These are phyloP conservation scores for Rhimphoctona megacephalus DNA, from an alignment of 2,888 invertebrate genomes.

Conservation along the genomic window DNA sequence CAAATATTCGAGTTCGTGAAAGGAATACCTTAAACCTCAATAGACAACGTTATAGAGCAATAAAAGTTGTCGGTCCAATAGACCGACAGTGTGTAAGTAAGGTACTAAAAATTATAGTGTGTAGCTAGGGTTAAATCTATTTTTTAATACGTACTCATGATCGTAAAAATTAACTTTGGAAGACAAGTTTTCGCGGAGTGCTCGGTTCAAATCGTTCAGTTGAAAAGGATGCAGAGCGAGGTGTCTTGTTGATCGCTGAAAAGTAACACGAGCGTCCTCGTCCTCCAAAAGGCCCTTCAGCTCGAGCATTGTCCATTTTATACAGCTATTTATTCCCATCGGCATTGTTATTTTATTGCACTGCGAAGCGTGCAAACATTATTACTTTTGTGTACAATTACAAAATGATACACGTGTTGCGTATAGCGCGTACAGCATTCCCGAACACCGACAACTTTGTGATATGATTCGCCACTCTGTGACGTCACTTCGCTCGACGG, in stretches of 20 bases:
- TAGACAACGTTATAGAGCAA: too few species aligned
- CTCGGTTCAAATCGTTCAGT: conserved; percentile 87
- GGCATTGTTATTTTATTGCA: conserved; percentile 67
- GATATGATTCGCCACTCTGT: not conserved
- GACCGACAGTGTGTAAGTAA: too few species aligned
- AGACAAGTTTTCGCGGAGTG: conserved; percentile 87
- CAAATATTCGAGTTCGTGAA: too few species aligned
- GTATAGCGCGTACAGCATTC: not conserved
- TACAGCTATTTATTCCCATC: conserved; percentile 67
- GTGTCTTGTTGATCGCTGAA: conserved; percentile 87
- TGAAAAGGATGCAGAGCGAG: conserved; percentile 88
- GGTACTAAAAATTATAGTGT: too few species aligned
- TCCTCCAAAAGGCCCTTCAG: conserved; percentile 86
- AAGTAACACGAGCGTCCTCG: conserved; percentile 87
- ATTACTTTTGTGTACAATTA: conserved; percentile 29
- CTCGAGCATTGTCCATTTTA: conserved; percentile 83
- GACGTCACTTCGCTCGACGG: not conserved
- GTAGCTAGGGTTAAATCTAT: too few species aligned
- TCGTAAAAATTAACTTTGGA: conserved; percentile 88
- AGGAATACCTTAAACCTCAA: too few species aligned
- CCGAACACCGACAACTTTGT: not conserved
- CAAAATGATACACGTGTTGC: conserved; percentile 27
- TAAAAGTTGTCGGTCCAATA: too few species aligned
- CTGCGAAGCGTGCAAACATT: not conserved
- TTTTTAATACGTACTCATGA: conserved; percentile 86